Percentiles rank a stretch among this genome's conserved stretches.
Conservation (phyloP, 2,797 vertebrate genomes). For the Sparidentex hasta region DNA sequence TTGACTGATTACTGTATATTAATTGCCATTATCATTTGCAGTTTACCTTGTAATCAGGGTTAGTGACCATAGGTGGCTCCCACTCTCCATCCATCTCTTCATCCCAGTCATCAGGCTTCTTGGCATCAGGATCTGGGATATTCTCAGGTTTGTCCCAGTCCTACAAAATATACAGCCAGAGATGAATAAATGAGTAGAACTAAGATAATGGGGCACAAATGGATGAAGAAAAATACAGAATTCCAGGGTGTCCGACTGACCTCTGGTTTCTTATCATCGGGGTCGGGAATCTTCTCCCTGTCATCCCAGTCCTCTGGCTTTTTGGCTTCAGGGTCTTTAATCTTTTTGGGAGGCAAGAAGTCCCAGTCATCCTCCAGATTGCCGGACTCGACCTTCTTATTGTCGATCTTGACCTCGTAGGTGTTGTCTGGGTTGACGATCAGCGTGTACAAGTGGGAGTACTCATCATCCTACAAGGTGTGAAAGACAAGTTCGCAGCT, state of each 20-base stretch:
- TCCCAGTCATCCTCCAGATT: slow-evolving; percentile 90
- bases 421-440: slow-evolving; percentile 89
- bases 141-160: slow-evolving; percentile 91
- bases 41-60: slow-evolving; percentile 89
- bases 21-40: background rate
- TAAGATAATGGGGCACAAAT: background rate
- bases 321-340: slow-evolving; percentile 88
- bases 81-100: slow-evolving; percentile 92
- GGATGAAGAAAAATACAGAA: background rate
- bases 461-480: slow-evolving; percentile 88
- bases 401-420: slow-evolving; percentile 92
- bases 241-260: slow-evolving; percentile 59
- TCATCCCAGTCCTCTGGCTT: slow-evolving; percentile 93
- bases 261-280: slow-evolving; percentile 89
- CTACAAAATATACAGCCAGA: slow-evolving; percentile 64
- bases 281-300: slow-evolving; percentile 87
- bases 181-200: background rate
- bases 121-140: slow-evolving; percentile 89
- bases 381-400: slow-evolving; percentile 89
- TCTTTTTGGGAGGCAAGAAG: slow-evolving; percentile 88
- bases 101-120: slow-evolving; percentile 91
- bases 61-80: slow-evolving; percentile 89
- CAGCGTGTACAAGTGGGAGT: slow-evolving; percentile 89
- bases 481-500: background rate
- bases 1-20: background rate